Evolutionary conservation across 2,888 invertebrate species (phyloP).

Genomic region (Oscheius sp.): DNA sequence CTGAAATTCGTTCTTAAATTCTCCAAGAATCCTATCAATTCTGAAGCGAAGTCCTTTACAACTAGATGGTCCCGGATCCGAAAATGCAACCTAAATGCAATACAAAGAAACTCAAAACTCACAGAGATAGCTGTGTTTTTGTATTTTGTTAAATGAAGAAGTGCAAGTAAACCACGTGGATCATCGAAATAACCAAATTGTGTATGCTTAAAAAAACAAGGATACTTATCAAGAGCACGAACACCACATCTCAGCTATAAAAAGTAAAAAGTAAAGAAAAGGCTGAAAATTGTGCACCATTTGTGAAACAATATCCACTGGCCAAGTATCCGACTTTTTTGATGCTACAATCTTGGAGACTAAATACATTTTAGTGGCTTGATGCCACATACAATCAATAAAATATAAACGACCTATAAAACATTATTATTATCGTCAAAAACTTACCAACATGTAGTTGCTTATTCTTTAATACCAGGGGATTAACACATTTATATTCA

Average conservation of each 20-base stretch:
- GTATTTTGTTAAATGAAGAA: slow-evolving; percentile 12
- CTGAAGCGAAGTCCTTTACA: slow-evolving; percentile 2
- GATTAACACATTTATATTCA: not conserved
- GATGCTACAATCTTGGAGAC: not conserved
- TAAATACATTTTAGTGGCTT: slow-evolving; percentile 1
- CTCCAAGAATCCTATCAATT: not conserved
- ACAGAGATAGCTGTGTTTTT: not conserved
- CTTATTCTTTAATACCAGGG: not conserved
- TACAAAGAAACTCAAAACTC: not conserved
- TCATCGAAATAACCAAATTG: slow-evolving; percentile 3
- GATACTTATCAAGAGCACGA: not conserved
- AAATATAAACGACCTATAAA: not conserved
- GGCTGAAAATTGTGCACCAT: not conserved
- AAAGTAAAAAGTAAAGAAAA: not conserved
- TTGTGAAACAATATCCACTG: not conserved
- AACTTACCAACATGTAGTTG: not conserved
- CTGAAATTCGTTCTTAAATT: not conserved
- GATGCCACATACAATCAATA: slow-evolving; percentile 9
- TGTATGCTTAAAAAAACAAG: not conserved
- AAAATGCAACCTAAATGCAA: not conserved
- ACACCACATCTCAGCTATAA: not conserved
- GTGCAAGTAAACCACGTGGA: not conserved
- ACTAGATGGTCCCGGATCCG: not conserved
- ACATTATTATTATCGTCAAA: not conserved
- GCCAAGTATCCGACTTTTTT: not conserved